Percentiles rank a stretch among this genome's conserved stretches.
These are phyloP conservation scores for Eledone cirrhosa DNA, from an alignment of 2,888 invertebrate species.

Conservation along the genomic window DNA sequence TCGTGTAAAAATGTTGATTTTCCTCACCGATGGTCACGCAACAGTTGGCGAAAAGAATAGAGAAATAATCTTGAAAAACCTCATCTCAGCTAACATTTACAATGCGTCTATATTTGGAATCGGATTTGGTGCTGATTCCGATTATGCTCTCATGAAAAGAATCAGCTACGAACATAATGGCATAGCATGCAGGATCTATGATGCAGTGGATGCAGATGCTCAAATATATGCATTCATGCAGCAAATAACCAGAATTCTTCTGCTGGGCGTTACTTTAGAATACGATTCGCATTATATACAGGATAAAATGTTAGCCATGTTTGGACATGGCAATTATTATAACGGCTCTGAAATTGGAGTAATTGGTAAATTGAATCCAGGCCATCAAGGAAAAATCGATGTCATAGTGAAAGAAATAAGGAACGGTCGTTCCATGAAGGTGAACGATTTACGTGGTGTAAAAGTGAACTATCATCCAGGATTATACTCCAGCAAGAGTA, in stretches of 20 bases:
- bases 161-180: conserved; percentile 76
- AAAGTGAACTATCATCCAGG: not conserved
- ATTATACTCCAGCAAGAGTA: not conserved
- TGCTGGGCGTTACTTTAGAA: conserved; percentile 72
- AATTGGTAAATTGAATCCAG: not conserved
- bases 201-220: conserved; percentile 76
- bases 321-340: not conserved
- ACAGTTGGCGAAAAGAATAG: conserved; percentile 63
- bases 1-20: conserved; percentile 60
- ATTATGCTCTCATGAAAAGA: conserved; percentile 75
- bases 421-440: not conserved
- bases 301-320: not conserved
- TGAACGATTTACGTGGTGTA: not conserved
- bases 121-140: conserved; percentile 78
- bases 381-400: not conserved
- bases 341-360: not conserved
- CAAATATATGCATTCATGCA: conserved; percentile 74
- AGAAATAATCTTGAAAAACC: conserved; percentile 53
- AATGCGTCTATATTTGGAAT: conserved; percentile 72
- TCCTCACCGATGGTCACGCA: conserved; percentile 68
- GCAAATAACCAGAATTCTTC: conserved; percentile 77
- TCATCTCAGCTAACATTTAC: conserved; percentile 41
- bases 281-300: conserved; percentile 33
- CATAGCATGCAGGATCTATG: conserved; percentile 78
- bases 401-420: not conserved